These are phyloP conservation scores for Gisinianus flammeolus DNA, from an alignment of 2,888 invertebrate species.

Conservation along the genomic window DNA sequence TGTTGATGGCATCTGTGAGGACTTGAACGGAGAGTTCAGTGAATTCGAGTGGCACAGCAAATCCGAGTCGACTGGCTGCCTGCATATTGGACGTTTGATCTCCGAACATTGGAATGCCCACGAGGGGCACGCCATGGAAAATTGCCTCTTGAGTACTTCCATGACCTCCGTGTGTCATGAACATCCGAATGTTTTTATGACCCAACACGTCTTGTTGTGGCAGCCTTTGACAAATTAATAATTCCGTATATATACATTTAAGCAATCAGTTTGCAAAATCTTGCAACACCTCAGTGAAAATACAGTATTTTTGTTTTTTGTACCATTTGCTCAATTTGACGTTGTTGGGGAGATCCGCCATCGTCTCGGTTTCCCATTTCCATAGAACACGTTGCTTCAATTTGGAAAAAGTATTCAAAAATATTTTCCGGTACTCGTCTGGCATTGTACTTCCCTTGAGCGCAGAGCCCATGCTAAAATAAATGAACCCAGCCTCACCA, in stretches of 20 bases:
- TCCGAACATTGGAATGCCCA: conserved; percentile 73
- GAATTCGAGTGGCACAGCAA: conserved; percentile 66
- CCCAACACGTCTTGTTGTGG: too few species aligned
- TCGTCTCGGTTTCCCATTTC: conserved; percentile 76
- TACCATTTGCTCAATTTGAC: conserved; percentile 70
- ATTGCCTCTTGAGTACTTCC: too few species aligned
- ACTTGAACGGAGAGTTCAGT: conserved; percentile 65
- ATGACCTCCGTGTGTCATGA: too few species aligned
- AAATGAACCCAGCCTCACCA: conserved; percentile 74
- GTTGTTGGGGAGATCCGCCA: conserved; percentile 69
- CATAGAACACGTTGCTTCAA: conserved; percentile 81
- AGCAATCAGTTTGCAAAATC: neutral
- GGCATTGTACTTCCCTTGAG: conserved; percentile 83
- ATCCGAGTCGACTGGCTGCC: conserved; percentile 66
- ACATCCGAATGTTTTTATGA: conserved; percentile 73
- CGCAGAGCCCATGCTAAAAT: conserved; percentile 85
- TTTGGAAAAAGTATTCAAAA: conserved; percentile 75
- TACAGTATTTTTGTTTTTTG: conserved; percentile 72
- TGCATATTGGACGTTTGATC: conserved; percentile 73
- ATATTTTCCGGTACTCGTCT: conserved; percentile 71
- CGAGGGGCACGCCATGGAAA: too few species aligned
- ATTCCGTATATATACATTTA: neutral
- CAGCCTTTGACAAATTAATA: neutral
- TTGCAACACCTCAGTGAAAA: neutral
- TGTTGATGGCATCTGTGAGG: conserved; percentile 63